These are phyloP conservation scores for Cremastinae sp. DNA, from an alignment of 2,888 invertebrate species.

Conservation along the genomic window DNA sequence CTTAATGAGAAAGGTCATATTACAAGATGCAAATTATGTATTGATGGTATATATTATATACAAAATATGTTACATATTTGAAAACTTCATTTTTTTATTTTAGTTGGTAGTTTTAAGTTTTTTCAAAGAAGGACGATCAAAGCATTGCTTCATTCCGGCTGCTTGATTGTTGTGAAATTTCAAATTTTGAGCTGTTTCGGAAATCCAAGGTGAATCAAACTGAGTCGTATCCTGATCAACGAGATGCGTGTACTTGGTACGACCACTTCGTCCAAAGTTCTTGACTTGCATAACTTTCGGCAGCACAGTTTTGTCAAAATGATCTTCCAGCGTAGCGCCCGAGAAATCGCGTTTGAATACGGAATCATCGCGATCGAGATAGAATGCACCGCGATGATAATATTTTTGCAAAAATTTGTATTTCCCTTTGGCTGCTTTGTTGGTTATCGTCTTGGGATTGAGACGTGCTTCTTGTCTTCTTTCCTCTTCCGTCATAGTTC, in stretches of 20 bases:
- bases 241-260: slow-evolving; percentile 99
- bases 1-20: neutral
- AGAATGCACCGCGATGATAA: slow-evolving; percentile 99
- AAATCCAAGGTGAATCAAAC: slow-evolving; percentile 98
- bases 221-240: slow-evolving; percentile 99
- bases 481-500: slow-evolving; percentile 98
- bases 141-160: slow-evolving; percentile 95
- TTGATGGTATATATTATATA: neutral
- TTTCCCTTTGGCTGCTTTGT: slow-evolving; percentile 97
- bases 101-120: slow-evolving; percentile 78
- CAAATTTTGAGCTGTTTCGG: slow-evolving; percentile 92
- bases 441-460: slow-evolving; percentile 96
- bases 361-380: slow-evolving; percentile 95
- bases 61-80: neutral
- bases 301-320: slow-evolving; percentile 98
- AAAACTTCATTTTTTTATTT: slow-evolving; percentile 6
- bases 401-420: slow-evolving; percentile 99
- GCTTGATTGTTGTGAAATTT: slow-evolving; percentile 94
- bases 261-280: slow-evolving; percentile 98
- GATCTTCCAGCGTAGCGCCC: slow-evolving; percentile 98
- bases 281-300: slow-evolving; percentile 99
- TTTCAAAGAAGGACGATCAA: slow-evolving; percentile 91
- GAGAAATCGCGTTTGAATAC: slow-evolving; percentile 96
- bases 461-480: slow-evolving; percentile 91
- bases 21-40: neutral